Conservation (phyloP, 1,140 invertebrate species). For the Nasonia giraulti region DNA sequence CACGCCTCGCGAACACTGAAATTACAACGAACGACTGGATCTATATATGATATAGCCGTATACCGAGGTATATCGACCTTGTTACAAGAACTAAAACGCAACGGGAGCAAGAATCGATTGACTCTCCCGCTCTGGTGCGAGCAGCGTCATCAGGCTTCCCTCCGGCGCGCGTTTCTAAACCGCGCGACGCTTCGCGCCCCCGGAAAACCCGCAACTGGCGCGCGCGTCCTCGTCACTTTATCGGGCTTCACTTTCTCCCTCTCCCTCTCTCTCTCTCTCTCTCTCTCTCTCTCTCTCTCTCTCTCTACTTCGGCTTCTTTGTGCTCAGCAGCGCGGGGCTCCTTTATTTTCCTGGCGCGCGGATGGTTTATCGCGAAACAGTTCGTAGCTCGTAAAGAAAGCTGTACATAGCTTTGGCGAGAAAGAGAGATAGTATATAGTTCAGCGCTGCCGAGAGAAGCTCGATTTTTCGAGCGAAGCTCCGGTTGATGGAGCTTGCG, state of each 20-base stretch:
- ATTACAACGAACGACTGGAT: background rate
- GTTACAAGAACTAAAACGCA: background rate
- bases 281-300: background rate
- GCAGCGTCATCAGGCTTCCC: background rate
- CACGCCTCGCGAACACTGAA: background rate
- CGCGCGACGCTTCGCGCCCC: background rate
- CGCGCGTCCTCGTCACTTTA: background rate
- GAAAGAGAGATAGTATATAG: background rate
- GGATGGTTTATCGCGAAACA: background rate
- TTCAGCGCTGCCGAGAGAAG: background rate
- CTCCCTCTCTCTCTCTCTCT: background rate
- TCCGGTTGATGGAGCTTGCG: background rate
- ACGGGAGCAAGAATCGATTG: background rate
- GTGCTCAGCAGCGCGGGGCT: background rate
- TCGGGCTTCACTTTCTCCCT: background rate
- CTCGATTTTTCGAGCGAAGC: background rate
- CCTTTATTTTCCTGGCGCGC: background rate
- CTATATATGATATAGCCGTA: background rate
- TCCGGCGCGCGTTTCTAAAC: background rate
- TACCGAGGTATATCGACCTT: too few species aligned
- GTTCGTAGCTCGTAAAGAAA: background rate
- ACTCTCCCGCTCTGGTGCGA: background rate
- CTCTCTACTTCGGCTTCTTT: background rate
- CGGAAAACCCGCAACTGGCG: background rate
- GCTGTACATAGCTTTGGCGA: background rate